Base-by-base conservation (phyloP, 2,113 vertebrate species). In the Herpetotheres cachinnans region DNA sequence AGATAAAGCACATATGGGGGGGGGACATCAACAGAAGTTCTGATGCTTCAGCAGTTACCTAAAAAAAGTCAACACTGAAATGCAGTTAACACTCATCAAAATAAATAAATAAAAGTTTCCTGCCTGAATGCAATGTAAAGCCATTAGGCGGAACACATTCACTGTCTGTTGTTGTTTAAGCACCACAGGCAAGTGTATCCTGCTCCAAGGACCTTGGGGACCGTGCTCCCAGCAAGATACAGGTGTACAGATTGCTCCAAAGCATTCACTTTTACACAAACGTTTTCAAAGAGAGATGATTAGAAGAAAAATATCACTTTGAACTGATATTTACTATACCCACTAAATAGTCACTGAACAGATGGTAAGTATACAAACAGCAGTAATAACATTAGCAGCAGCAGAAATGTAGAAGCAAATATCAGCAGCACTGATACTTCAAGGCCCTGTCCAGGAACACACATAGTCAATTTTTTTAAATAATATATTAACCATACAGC, bases 291-390 rank as follows among this genome's bases (percentile, higher is more conserved):
- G 95, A 38, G 24, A 82, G 36, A 88, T 85, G 58, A 91, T 95
- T 91, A 93, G 58, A 91, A 95, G 76, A 91, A 91, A 90, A 94
- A 80, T 13, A 25, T 63, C 40, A 5, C 34, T 89, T 65, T 93
- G 66, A 92, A 93, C 44, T 90, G 66, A 32, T 86, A 90, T 97
- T 97, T 97, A 94, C 78, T 81, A 86, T 84, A 73, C n/a, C 30
- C n/a, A 22, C 78, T 86, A 93, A 46, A 92, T 55, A 89, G 90
- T 73, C 66, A 71, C 62, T 55, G 78, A 97, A 79, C 91, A 98
- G 95, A 97, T 96, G 97, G 94, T 42, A 59, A 40, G 32, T 21
- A 34, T 32, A 95, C 44, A 66, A 66, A 76, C 56, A 73, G 36
- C 56, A 76, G 70, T 55, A 95, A 86, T 72, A 93, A 86, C 42